Evolutionary conservation across 2,797 vertebrate species (phyloP).

Genomic region (Pseudochirops corinnae): DNA sequence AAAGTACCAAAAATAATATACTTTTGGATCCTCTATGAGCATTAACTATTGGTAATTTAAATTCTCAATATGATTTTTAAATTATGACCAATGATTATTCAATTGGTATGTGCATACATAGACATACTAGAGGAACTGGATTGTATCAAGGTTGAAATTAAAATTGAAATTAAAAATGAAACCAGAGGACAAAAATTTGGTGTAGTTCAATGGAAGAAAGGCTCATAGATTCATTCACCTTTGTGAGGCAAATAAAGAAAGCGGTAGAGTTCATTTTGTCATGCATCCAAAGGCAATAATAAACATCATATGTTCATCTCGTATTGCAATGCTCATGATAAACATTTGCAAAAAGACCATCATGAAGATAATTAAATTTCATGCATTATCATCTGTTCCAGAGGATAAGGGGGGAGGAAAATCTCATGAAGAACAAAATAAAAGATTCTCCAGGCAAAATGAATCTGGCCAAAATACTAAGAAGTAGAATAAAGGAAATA

Average conservation of each 20-base stretch:
- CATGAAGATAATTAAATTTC: background rate
- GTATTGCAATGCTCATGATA: background rate
- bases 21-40: background rate
- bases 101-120: background rate
- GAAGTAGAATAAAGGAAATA: background rate
- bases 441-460: background rate
- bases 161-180: background rate
- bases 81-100: background rate
- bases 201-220: background rate
- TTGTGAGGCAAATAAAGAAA: background rate
- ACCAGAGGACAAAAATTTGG: background rate
- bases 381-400: background rate
- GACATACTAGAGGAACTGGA: background rate
- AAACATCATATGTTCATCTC: background rate
- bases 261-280: background rate
- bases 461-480: background rate
- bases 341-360: background rate
- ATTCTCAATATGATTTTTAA: background rate
- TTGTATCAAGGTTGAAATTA: background rate
- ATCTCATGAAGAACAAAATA: background rate
- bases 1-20: background rate
- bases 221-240: background rate
- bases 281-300: background rate
- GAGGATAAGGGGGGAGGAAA: background rate
- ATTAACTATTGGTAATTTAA: background rate